These are phyloP conservation scores for Meteorus cinctellus DNA, from an alignment of 2,888 invertebrate genomes.

Conservation along the genomic window DNA sequence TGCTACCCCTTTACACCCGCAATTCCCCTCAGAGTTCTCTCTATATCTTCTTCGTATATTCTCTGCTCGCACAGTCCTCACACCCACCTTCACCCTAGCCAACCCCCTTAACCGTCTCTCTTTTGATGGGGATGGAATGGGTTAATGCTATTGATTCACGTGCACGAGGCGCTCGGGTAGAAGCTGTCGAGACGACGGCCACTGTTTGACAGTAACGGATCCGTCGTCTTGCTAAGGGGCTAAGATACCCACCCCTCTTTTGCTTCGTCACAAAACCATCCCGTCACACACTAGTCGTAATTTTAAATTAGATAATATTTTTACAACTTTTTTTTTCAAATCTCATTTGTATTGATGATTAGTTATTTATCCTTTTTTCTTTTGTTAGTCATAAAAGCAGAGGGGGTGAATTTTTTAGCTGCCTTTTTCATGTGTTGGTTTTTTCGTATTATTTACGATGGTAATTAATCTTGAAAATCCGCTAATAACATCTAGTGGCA, in stretches of 20 bases:
- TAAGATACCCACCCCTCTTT: neutral
- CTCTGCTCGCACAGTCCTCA: slow-evolving; percentile 9
- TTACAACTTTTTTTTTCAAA: slow-evolving; percentile 9
- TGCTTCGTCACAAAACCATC: neutral
- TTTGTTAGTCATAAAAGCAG: neutral
- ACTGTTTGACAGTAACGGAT: slow-evolving; percentile 73
- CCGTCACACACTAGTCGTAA: neutral
- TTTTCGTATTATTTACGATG: slow-evolving; percentile 56
- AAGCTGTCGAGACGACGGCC: slow-evolving; percentile 55
- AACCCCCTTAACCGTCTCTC: slow-evolving; percentile 56
- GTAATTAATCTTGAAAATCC: slow-evolving; percentile 60
- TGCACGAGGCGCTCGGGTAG: slow-evolving; percentile 63
- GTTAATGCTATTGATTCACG: slow-evolving; percentile 74
- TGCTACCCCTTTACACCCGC: slow-evolving; percentile 62
- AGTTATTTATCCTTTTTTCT: slow-evolving; percentile 9
- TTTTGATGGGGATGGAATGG: slow-evolving; percentile 72
- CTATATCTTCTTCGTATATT: slow-evolving; percentile 23
- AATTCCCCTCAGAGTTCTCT: slow-evolving; percentile 23
- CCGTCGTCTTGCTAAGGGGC: slow-evolving; percentile 47
- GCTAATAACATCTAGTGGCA: slow-evolving; percentile 52
- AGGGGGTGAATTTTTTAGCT: neutral
- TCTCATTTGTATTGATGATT: slow-evolving; percentile 14
- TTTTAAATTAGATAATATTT: slow-evolving; percentile 20
- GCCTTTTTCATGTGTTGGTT: neutral
- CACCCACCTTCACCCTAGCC: slow-evolving; percentile 52